Conservation (phyloP, 2,888 invertebrate species). For the Stomorhina lunata region DNA sequence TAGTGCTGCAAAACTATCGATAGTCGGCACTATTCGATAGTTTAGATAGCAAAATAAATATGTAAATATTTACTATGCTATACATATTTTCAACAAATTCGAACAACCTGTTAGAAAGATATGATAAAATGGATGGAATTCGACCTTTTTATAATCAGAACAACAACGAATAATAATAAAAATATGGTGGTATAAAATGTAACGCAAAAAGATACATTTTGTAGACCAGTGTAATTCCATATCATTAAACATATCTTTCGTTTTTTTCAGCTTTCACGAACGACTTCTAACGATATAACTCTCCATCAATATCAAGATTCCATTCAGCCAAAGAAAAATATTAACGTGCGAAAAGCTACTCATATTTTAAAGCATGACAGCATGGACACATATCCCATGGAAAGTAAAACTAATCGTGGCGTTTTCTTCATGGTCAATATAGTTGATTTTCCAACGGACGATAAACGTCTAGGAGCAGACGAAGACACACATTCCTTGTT, state of each 20-base stretch:
- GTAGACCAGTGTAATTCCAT: no score
- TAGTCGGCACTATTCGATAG: no score
- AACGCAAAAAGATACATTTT: no score
- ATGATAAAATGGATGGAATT: no score
- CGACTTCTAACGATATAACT: background rate
- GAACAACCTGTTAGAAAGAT: no score
- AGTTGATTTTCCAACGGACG: constrained; percentile 80
- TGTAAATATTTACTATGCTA: no score
- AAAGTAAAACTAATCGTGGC: constrained; percentile 82
- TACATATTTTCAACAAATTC: no score
- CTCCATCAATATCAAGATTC: constrained; percentile 63
- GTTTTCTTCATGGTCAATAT: constrained; percentile 84
- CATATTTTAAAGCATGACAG: constrained; percentile 69
- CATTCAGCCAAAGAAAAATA: constrained; percentile 57
- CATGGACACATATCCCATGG: constrained; percentile 78
- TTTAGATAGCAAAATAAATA: no score
- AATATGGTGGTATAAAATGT: no score
- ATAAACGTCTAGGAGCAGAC: constrained; percentile 83
- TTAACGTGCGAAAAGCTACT: constrained; percentile 70
- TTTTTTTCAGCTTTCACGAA: constrained; percentile 29
- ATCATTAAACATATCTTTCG: background rate
- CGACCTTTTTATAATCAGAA: no score
- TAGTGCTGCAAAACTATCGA: no score
- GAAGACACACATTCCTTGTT: constrained; percentile 82
- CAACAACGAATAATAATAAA: no score